These are phyloP conservation scores for Drosophila nr. medialis DNA, from an alignment of 2,888 invertebrate genomes.

Conservation along the genomic window DNA sequence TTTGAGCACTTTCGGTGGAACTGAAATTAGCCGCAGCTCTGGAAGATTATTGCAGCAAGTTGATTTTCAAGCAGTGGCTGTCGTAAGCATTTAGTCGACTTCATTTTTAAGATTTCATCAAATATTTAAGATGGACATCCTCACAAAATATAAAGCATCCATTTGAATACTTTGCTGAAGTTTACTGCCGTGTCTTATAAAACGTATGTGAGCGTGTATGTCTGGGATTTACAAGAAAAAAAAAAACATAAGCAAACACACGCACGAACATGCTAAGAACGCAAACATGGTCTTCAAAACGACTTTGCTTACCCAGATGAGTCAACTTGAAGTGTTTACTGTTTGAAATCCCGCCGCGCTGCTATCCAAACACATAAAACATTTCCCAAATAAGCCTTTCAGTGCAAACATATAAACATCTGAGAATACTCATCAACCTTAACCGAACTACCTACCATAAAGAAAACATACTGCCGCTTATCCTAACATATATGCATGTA, in stretches of 20 bases:
- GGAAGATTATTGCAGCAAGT: constrained; percentile 4
- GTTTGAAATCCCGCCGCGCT: constrained; percentile 44
- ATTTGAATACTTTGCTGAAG: constrained; percentile 39
- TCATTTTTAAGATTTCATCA: constrained; percentile 27
- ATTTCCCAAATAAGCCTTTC: constrained; percentile 40
- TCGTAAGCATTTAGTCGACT: constrained; percentile 13
- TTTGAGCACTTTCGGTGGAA: not conserved
- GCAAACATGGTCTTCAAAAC: constrained; percentile 26
- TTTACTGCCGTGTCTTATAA: constrained; percentile 52
- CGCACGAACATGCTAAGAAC: constrained; percentile 5
- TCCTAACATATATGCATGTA: not conserved
- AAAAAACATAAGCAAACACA: constrained; percentile 17
- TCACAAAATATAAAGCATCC: constrained; percentile 6
- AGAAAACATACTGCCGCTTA: not conserved
- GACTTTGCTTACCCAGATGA: constrained; percentile 29
- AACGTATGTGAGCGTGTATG: constrained; percentile 29
- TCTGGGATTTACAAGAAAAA: constrained; percentile 49
- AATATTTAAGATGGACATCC: constrained; percentile 25
- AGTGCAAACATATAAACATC: constrained; percentile 17
- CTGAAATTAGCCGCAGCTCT: constrained; percentile 24
- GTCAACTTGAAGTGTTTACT: constrained; percentile 66
- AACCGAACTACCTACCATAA: constrained; percentile 3
- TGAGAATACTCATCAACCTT: constrained; percentile 20
- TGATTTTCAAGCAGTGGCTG: constrained; percentile 5
- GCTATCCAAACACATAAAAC: constrained; percentile 53